These are phyloP conservation scores for Ophiodon elongatus DNA, from an alignment of 2,113 vertebrate species.

Conservation along the genomic window DNA sequence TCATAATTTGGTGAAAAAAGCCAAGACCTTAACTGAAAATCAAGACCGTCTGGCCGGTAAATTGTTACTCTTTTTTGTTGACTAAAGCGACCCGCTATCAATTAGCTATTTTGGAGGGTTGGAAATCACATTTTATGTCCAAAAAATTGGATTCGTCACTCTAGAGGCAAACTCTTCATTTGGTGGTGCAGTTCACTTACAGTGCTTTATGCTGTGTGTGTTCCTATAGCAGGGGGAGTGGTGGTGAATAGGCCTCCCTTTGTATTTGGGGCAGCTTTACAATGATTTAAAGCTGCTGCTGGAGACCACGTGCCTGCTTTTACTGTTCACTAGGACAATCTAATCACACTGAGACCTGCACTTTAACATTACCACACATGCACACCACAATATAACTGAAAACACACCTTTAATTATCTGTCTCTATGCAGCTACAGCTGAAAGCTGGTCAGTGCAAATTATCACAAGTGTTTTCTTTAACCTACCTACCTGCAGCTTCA, in stretches of 20 bases:
- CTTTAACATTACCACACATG: constrained; percentile 28
- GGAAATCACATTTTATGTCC: neutral
- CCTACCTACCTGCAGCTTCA: neutral
- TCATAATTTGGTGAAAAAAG: neutral
- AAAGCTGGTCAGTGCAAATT: constrained; percentile 21
- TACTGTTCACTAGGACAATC: constrained; percentile 24
- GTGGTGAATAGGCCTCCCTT: constrained; percentile 45
- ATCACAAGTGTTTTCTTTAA: constrained; percentile 2
- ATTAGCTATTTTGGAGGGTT: neutral
- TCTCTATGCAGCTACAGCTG: constrained; percentile 1
- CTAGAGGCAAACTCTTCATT: neutral
- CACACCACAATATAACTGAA: constrained; percentile 27
- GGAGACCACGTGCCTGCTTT: constrained; percentile 51
- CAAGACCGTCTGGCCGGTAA: neutral
- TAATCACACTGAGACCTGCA: constrained; percentile 12
- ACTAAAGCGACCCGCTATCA: neutral
- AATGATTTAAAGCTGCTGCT: constrained; percentile 64
- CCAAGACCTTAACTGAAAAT: neutral
- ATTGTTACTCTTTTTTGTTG: neutral
- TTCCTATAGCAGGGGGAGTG: neutral
- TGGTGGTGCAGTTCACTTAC: neutral
- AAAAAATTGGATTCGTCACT: neutral
- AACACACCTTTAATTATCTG: constrained; percentile 20
- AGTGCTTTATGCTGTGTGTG: constrained; percentile 14
- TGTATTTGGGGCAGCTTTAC: constrained; percentile 46